A percentile compares a stretch with the other conserved stretches of the same genome.
phyloP scores from a whole-genome alignment of 2,797 vertebrate species.

The Molossus alvarezi region DNA sequence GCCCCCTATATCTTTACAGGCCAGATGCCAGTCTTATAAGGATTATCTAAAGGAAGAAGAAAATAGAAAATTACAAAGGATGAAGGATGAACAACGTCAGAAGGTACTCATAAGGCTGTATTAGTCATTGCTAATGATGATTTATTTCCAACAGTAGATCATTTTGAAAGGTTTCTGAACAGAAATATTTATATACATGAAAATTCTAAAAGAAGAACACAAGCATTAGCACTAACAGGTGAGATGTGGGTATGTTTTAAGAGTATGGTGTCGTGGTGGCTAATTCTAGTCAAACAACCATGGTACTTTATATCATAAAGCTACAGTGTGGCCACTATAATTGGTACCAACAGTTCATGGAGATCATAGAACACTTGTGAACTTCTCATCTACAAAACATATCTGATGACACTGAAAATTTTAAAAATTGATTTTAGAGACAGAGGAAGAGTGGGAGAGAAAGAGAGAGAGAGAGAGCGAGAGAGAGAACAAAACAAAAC shows the following conservation, averaged over 20 bases:
- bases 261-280: too few species aligned
- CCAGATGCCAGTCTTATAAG: conserved; percentile 82
- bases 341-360: neutral
- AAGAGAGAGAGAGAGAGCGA: neutral
- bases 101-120: conserved; percentile 87
- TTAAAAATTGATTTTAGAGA: neutral
- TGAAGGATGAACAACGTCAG: conserved; percentile 89
- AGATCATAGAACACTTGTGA: neutral
- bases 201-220: neutral
- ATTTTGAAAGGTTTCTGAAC: conserved; percentile 40
- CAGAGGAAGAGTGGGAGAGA: neutral
- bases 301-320: too few species aligned
- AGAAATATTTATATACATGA: neutral
- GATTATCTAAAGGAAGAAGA: conserved; percentile 87
- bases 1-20: conserved; percentile 76
- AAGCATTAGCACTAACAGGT: neutral
- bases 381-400: neutral
- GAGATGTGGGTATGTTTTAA: neutral
- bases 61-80: conserved; percentile 86
- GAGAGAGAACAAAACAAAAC: neutral
- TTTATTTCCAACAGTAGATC: neutral
- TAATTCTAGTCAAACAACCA: neutral
- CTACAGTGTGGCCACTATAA: neutral
- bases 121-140: neutral
- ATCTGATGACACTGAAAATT: neutral